These are phyloP conservation scores for Lamprotornis superbus DNA, from an alignment of 2,113 vertebrate species.

Conservation along the genomic window DNA sequence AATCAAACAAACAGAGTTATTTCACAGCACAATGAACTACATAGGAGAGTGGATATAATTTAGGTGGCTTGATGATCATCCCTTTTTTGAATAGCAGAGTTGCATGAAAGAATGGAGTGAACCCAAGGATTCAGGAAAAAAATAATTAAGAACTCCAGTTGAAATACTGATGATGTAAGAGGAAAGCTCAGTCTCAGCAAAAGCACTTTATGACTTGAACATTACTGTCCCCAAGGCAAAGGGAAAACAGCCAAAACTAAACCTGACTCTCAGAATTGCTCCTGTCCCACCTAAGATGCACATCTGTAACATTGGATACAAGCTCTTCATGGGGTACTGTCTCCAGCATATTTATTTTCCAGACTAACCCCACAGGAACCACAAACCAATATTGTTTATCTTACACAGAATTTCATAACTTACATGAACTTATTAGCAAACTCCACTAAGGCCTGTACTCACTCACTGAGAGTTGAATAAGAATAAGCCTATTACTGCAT, in stretches of 20 bases:
- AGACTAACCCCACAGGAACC: not conserved
- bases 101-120: not conserved
- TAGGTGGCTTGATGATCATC: not conserved
- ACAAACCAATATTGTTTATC: not conserved
- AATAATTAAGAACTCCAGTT: not conserved
- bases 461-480: not conserved
- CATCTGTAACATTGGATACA: not conserved
- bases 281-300: not conserved
- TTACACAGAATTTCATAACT: not conserved
- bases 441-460: not conserved
- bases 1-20: not conserved
- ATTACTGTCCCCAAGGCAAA: not conserved
- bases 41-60: not conserved
- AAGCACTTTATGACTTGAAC: fast-evolving
- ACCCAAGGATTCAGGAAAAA: not conserved
- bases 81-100: not conserved
- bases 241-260: not conserved
- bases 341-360: not conserved
- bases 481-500: not conserved
- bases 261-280: not conserved
- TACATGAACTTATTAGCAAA: not conserved
- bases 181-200: not conserved
- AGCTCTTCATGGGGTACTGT: not conserved
- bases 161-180: not conserved
- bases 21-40: not conserved